Base-by-base conservation (phyloP, 1,140 invertebrate genomes). In the Bombus soroeensis region DNA sequence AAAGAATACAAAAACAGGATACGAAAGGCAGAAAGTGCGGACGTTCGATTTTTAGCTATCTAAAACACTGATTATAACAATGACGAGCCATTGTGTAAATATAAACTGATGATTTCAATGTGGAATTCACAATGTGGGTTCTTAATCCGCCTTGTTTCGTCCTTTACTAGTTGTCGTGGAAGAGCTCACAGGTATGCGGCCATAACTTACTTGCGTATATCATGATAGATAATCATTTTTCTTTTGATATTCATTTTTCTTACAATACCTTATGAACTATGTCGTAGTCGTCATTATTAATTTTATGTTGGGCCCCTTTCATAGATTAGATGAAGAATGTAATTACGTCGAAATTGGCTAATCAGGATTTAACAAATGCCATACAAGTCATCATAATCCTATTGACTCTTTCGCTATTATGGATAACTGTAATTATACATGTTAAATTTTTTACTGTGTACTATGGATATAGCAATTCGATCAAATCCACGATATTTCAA, bases 131-230 rank as follows among this genome's bases (percentile, higher is more conserved):
- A 84, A 91, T 91, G 86, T 94, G 89, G 92, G 91, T 94, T 94
- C 90, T 94, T 90, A 91, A 91, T 91, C 84, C 84, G 89, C 87
- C 87, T 90, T 87, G 81, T 92, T 91, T 90, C 88, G 47, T 90
- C 91, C 90, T 92, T 88, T 91, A 95, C 94, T 96, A 96, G 95
- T 96, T 96, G 82, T 96, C 96, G 82, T 96, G 96, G 96, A 96
- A 94, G 91, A 96, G 94, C 89, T 96, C 96, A 91, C 96, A 96
- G 96, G 96, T 96, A 95, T 95, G 92, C 88, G 89, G 88, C 76
- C 72, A 85, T 87, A 81, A 81, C 47, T 57, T 66, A 81, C 39
- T 86, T 87, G 47, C 47, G 64, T 86, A 41, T 25, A 72, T 53
- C 57, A 53, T 53, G 13, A 59, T n/a, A n/a, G 6, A 59, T 53